These are phyloP conservation scores for Acestrorhynchus altus DNA, from an alignment of 2,797 vertebrate genomes.

Conservation along the genomic window DNA sequence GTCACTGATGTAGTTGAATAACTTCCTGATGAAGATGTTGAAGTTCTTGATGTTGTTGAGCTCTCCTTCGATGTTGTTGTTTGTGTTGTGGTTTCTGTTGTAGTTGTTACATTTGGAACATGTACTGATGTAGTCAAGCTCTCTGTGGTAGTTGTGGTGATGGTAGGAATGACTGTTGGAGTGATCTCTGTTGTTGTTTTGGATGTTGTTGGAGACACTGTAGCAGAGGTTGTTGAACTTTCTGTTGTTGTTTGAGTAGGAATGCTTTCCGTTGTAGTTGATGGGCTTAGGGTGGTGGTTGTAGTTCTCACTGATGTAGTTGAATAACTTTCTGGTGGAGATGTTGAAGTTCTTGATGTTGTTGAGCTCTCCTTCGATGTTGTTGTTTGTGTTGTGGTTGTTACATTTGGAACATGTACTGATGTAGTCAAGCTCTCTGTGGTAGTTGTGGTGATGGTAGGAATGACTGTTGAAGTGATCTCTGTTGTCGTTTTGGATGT, in stretches of 20 bases:
- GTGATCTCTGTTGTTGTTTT: not conserved
- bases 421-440: too few species aligned
- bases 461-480: conserved; percentile 31
- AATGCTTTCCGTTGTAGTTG: not conserved
- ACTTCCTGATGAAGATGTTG: not conserved
- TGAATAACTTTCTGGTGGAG: too few species aligned
- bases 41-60: not conserved
- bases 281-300: not conserved
- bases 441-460: conserved; percentile 11
- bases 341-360: too few species aligned
- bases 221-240: too few species aligned
- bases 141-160: not conserved
- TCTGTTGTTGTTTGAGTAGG: conserved; percentile 4
- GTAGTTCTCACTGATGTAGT: conserved; percentile 1
- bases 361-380: too few species aligned
- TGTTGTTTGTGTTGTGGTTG: not conserved
- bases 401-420: too few species aligned
- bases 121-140: not conserved
- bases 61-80: not conserved
- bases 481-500: conserved; percentile 65
- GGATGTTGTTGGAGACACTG: conserved; percentile 14
- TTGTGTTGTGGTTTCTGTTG: conserved; percentile 6
- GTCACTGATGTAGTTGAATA: not conserved
- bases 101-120: not conserved
- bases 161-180: too few species aligned